Conservation (phyloP, 2,888 invertebrate genomes). For the Ormyrus rosae region DNA sequence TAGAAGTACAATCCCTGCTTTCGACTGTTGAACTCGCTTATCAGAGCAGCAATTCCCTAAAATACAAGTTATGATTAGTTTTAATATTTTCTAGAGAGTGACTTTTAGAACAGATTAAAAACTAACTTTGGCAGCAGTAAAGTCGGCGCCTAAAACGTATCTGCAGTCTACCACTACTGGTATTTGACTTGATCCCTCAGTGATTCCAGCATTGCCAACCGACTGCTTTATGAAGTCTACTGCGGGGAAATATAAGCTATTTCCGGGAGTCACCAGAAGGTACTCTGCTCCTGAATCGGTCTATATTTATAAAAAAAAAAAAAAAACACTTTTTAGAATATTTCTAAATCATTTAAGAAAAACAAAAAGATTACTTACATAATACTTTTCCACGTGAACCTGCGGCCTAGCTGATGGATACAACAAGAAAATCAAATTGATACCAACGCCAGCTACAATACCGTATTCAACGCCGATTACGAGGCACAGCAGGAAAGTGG, state of each 20-base stretch:
- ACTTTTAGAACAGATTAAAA: background rate
- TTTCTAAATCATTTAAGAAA: background rate
- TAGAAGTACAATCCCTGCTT: slow-evolving; percentile 86
- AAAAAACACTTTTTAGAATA: slow-evolving; percentile 62
- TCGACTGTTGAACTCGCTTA: slow-evolving; percentile 83
- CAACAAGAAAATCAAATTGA: slow-evolving; percentile 86
- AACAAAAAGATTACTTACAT: slow-evolving; percentile 76
- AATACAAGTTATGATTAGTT: slow-evolving; percentile 19
- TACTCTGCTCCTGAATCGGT: slow-evolving; percentile 83
- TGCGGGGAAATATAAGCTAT: slow-evolving; percentile 89
- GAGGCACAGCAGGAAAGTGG: slow-evolving; percentile 90
- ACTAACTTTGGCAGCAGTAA: slow-evolving; percentile 85
- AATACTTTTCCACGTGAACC: slow-evolving; percentile 83
- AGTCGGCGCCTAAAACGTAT: slow-evolving; percentile 89
- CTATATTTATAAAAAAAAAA: slow-evolving; percentile 74
- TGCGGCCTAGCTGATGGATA: slow-evolving; percentile 90
- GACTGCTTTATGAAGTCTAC: slow-evolving; percentile 88
- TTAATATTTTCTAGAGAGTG: background rate
- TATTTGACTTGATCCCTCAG: slow-evolving; percentile 83
- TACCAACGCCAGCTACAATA: slow-evolving; percentile 87
- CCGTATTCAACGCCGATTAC: slow-evolving; percentile 91
- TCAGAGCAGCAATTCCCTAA: slow-evolving; percentile 86
- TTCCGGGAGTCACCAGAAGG: slow-evolving; percentile 86
- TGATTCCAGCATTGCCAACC: slow-evolving; percentile 84
- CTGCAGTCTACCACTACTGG: slow-evolving; percentile 90